phyloP scores from a whole-genome alignment of 2,888 invertebrate genomes.

The Athalia cordata region DNA sequence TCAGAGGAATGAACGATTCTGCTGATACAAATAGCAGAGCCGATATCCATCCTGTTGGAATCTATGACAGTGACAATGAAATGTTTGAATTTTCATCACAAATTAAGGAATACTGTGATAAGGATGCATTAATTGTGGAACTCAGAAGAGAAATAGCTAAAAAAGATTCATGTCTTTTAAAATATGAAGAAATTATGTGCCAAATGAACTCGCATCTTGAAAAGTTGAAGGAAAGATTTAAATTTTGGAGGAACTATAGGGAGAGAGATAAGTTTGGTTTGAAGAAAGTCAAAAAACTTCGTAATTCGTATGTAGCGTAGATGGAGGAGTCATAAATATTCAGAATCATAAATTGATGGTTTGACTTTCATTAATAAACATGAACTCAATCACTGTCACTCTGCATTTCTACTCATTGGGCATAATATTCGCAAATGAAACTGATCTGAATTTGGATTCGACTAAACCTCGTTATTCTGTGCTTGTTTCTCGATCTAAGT shows the following conservation, averaged over 20 bases:
- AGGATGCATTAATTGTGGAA: conserved; percentile 38
- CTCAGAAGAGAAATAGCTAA: conserved; percentile 22
- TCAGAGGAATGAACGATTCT: conserved; percentile 4
- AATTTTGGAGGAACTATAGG: conserved; percentile 28
- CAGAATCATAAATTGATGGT: neutral
- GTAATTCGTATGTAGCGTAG: conserved; percentile 3
- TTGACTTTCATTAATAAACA: neutral
- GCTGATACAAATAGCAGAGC: neutral
- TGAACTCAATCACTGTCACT: neutral
- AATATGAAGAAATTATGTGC: conserved; percentile 41
- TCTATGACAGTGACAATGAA: conserved; percentile 1
- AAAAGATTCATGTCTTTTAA: conserved; percentile 21
- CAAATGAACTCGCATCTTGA: conserved; percentile 42
- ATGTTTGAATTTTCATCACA: conserved; percentile 20
- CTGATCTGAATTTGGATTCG: neutral
- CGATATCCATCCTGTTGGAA: neutral
- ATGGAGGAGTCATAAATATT: neutral
- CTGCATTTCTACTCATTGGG: no score
- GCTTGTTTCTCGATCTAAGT: neutral
- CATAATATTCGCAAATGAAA: neutral
- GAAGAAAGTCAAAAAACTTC: neutral
- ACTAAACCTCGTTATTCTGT: neutral
- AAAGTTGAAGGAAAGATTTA: conserved; percentile 26
- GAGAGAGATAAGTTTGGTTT: conserved; percentile 35
- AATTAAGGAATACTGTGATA: conserved; percentile 16